Evolutionary conservation across 2,113 vertebrate genomes (phyloP), one percentile per base, ranked within the genome.

Genomic region (Ciconia stormi): DNA sequence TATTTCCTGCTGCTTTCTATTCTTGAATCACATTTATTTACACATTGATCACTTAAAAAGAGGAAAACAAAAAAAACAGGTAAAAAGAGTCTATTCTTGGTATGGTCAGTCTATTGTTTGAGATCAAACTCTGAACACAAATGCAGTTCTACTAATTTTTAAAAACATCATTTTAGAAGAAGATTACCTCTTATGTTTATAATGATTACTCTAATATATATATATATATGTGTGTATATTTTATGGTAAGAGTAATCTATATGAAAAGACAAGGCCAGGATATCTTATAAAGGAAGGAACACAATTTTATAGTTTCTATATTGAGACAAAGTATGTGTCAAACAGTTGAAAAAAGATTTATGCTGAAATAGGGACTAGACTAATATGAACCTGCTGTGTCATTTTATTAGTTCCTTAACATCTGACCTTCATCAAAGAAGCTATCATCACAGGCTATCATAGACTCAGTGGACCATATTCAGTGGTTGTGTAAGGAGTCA

Each of bases 331-430:
- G 16, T 34, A 50, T 20, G 19, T 70, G 66, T 29, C 58, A 91
- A 87, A 72, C 5, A 46, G 16, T 26, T 85, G 36, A 87, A 72
- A 91, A 85, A 85, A 62, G 50, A 70, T 91, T 90, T 77, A 80
- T 79, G 62, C 34, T 77, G 62, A 95, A 96, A 56, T 26, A 27
- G 19, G 34, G 40, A 84, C 94, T 65, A 59, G 32, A 62, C 38
- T 97, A 95, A 95, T 91, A 73, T 7, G 42, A 95, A 87, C 84
- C 93, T 95, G 81, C 67, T 97, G 84, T 72, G 87, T 72, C 81
- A 73, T 95, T 95, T 94, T 94, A 90, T 85, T 65, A 47, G 71
- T 53, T 94, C 87, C 47, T 69, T 91, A 84, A 80, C 93, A 82
- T 93, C 74, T 82, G 87, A 94, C 77, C 94, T 95, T 27, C 89